phyloP scores from a whole-genome alignment of 2,888 invertebrate genomes.

The Plagiodera versicolora region DNA sequence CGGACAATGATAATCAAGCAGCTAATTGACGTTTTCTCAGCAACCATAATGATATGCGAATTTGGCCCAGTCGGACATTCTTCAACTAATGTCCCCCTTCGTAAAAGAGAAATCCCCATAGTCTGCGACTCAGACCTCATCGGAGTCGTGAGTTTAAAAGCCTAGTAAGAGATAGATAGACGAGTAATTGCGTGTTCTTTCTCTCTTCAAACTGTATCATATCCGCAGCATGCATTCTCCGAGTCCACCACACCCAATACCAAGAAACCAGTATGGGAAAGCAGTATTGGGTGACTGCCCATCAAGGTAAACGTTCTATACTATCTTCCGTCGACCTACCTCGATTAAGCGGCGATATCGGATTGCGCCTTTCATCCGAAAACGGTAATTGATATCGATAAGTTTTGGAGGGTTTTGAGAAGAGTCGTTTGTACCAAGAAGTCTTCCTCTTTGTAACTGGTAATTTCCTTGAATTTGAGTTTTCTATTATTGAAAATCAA shows the following conservation, averaged over 20 bases:
- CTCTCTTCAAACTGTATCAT: slow-evolving; percentile 18
- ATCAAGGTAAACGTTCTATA: slow-evolving; percentile 29
- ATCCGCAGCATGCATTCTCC: slow-evolving; percentile 21
- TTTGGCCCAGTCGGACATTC: not conserved
- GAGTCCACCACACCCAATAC: slow-evolving; percentile 17
- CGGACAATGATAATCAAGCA: no score
- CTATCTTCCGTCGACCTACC: slow-evolving; percentile 35
- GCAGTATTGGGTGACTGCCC: slow-evolving; percentile 15
- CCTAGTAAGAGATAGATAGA: slow-evolving; percentile 1
- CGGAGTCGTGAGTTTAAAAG: slow-evolving; percentile 13
- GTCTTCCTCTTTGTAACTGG: no score
- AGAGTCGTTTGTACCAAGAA: no score
- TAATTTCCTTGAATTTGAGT: no score
- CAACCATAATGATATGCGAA: not conserved
- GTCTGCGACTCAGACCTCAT: not conserved
- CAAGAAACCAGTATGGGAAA: slow-evolving; percentile 23
- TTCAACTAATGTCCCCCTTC: not conserved
- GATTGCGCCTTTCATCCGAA: not conserved
- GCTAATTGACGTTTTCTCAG: no score
- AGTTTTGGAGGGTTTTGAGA: no score
- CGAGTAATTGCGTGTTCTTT: not conserved
- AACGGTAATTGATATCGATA: no score
- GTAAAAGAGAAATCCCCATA: not conserved
- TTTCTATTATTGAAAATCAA: no score
- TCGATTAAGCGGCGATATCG: slow-evolving; percentile 20